Evolutionary conservation across 1,140 invertebrate genomes (phyloP), one percentile per base, ranked within the genome.

Genomic region (Drosophila virilis): DNA sequence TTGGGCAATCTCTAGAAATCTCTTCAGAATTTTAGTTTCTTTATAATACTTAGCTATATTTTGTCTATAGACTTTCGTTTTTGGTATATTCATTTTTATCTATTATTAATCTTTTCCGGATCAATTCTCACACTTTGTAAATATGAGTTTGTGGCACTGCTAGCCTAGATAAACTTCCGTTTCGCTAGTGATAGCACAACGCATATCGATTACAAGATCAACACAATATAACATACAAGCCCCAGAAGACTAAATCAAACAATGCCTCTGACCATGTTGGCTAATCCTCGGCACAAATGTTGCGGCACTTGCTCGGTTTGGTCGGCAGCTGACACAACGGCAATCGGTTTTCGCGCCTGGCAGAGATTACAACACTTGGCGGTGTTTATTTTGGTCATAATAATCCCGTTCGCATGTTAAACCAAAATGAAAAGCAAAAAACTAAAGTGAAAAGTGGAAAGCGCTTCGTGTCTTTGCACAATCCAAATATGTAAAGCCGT

Each of bases 171-270:
- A 42, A 68, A 86, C 83, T 88, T 86, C 82, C 82, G 82, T 73
- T 82, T 51, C 42, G 13, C 58, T 58, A 59, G 54, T 70, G 72
- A 28, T 60, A 50, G n/a, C 35, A 33, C 40, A 37, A 70, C 50
- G 70, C 46, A 81, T 74, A 86, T 86, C 77, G 79, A 86, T 86
- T 86, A 83, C 84, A 58, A 88, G 88, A 83, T 72, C 70, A 88
- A 84, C 70, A 74, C 9, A 50, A 42, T 51, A 61, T 15, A 50
- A 42, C 46, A 61, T 15, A 57, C 35, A 74, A 40, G 28, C 8
- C 17, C 15, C 12, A 28, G 32, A 46, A 64, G 58, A 45, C 33
- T n/a, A 48, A 54, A 35, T 45, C 46, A 67, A 64, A 83, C 22
- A 70, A 38, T 42, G 52, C 17, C 22, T 40, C 10, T 38, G 61